These are phyloP conservation scores for Triplophysa tibetana DNA, from an alignment of 2,113 vertebrate species.

Conservation along the genomic window DNA sequence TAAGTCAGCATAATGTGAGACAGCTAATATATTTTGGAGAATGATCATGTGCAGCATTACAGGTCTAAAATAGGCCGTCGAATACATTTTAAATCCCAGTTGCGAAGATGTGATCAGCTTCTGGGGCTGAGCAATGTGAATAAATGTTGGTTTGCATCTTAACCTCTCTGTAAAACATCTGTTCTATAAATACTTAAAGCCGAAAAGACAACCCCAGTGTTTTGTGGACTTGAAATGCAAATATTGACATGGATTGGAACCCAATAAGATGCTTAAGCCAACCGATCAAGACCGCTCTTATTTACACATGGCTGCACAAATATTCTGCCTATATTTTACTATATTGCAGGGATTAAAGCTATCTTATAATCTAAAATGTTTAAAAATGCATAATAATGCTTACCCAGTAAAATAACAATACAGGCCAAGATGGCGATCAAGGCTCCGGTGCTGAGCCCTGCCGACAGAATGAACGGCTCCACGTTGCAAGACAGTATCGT, in stretches of 20 bases:
- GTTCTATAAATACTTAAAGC: constrained; percentile 34
- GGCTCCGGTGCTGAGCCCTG: constrained; percentile 91
- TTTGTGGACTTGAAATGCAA: constrained; percentile 15
- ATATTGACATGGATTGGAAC: constrained; percentile 7
- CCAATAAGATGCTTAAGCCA: background rate
- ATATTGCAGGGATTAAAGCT: background rate
- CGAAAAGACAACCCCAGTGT: background rate
- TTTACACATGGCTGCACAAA: constrained; percentile 4
- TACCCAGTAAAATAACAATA: constrained; percentile 93
- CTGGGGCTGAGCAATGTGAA: background rate
- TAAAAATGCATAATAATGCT: constrained; percentile 47
- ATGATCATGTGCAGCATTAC: background rate
- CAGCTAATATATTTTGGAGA: constrained; percentile 1
- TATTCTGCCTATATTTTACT: background rate
- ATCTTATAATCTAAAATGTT: background rate
- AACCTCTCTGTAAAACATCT: constrained; percentile 33
- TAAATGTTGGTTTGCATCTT: background rate
- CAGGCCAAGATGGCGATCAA: constrained; percentile 95
- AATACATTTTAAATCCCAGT: background rate
- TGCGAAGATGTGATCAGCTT: background rate
- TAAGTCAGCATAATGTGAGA: background rate
- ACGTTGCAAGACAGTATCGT: constrained; percentile 87
- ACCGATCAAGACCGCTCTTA: background rate
- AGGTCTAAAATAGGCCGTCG: background rate
- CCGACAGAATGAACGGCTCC: constrained; percentile 85